Conservation (phyloP, 2,888 invertebrate genomes). For the Poecilus cupreus region DNA sequence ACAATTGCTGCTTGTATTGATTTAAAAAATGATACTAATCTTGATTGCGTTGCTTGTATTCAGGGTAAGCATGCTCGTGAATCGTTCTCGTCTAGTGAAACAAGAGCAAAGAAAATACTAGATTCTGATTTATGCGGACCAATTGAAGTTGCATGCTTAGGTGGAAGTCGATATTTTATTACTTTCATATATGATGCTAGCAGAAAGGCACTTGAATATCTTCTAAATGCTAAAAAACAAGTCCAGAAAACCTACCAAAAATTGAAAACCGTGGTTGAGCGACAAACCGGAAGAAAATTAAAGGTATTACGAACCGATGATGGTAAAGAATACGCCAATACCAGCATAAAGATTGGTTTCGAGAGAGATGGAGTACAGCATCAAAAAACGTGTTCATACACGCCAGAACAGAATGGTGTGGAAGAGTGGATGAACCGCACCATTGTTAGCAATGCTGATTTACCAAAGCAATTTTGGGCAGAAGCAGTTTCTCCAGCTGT, state of each 20-base stretch:
- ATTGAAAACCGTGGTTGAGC: slow-evolving; percentile 8
- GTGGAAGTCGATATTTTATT: not conserved
- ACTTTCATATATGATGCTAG: slow-evolving; percentile 10
- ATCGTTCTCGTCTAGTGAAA: slow-evolving; percentile 17
- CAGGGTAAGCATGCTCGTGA: slow-evolving; percentile 37
- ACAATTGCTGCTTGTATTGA: not conserved
- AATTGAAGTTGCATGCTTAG: not conserved
- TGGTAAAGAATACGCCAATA: not conserved
- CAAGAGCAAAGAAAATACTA: slow-evolving; percentile 29
- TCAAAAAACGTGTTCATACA: slow-evolving; percentile 23
- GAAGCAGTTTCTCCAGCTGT: not conserved
- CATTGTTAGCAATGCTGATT: not conserved
- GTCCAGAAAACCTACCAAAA: not conserved
- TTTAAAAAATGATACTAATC: not conserved
- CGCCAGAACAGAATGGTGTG: slow-evolving; percentile 16
- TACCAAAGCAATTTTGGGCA: not conserved
- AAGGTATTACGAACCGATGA: slow-evolving; percentile 25
- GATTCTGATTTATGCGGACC: slow-evolving; percentile 33
- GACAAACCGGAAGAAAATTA: slow-evolving; percentile 7
- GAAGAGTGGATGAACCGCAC: not conserved
- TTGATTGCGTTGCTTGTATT: slow-evolving; percentile 8
- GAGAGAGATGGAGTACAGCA: not conserved
- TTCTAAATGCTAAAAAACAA: not conserved
- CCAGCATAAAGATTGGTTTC: not conserved
- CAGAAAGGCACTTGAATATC: slow-evolving; percentile 5